Evolutionary conservation across 2,113 vertebrate species (phyloP).

Genomic region (Phylloscopus trochiloides): DNA sequence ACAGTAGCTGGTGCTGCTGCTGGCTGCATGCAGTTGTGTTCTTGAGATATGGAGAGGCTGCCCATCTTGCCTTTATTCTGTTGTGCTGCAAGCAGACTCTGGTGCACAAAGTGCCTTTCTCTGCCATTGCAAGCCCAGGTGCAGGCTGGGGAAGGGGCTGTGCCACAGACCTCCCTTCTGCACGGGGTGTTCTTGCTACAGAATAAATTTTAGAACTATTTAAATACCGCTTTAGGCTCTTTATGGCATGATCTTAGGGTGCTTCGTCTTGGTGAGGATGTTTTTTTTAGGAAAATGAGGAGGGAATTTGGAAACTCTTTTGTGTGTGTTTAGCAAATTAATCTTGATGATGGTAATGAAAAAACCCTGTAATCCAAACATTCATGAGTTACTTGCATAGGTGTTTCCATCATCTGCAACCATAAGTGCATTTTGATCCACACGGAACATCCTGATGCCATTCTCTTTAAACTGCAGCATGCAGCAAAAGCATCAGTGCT

Average conservation of each 20-base stretch:
- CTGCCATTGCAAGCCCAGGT: neutral
- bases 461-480: neutral
- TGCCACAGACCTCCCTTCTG: neutral
- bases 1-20: neutral
- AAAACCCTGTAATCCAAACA: neutral
- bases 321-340: neutral
- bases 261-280: neutral
- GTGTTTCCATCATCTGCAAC: neutral
- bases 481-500: neutral
- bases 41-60: neutral
- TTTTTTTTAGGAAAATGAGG: neutral
- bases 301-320: neutral
- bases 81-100: neutral
- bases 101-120: neutral
- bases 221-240: neutral
- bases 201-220: neutral
- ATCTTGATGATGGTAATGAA: neutral
- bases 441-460: rapidly evolving
- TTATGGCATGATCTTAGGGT: neutral
- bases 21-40: neutral
- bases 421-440: neutral
- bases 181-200: neutral
- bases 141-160: neutral
- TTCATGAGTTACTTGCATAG: neutral
- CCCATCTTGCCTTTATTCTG: neutral